These are phyloP conservation scores for Horisme vitalbata DNA, from an alignment of 2,888 invertebrate species.

Conservation along the genomic window DNA sequence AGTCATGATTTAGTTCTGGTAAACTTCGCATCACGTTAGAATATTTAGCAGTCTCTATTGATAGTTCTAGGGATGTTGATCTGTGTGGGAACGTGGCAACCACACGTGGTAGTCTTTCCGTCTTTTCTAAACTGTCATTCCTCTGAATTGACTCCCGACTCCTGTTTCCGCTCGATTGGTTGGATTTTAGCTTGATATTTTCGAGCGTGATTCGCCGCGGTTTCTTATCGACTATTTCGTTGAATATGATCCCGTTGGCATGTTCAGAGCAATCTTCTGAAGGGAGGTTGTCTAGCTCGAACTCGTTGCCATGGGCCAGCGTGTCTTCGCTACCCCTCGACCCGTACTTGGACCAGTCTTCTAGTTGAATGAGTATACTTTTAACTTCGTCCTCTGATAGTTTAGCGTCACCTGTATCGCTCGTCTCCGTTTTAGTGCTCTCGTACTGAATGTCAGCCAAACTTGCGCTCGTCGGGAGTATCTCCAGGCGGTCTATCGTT, in stretches of 20 bases:
- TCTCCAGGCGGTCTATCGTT: constrained; percentile 45
- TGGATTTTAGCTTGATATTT: constrained; percentile 64
- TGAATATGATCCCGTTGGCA: constrained; percentile 57
- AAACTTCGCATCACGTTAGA: constrained; percentile 26
- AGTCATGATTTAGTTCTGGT: constrained; percentile 18
- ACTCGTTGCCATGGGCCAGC: constrained; percentile 73
- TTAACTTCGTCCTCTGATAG: constrained; percentile 73
- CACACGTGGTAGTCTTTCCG: constrained; percentile 41
- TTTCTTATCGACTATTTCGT: constrained; percentile 77
- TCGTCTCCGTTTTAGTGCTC: constrained; percentile 60
- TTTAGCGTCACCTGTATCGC: constrained; percentile 55
- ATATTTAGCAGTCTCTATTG: constrained; percentile 24
- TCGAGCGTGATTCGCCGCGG: constrained; percentile 75
- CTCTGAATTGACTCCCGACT: constrained; percentile 51
- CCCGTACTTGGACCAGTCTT: constrained; percentile 77
- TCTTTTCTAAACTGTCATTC: constrained; percentile 52
- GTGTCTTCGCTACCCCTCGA: constrained; percentile 76
- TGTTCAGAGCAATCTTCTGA: constrained; percentile 53
- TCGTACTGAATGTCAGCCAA: constrained; percentile 71
- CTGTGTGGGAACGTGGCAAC: constrained; percentile 41
- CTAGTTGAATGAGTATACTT: constrained; percentile 72
- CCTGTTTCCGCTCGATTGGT: constrained; percentile 52
- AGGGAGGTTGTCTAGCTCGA: constrained; percentile 71
- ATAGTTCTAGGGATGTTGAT: constrained; percentile 27
- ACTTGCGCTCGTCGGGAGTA: constrained; percentile 64